These are phyloP conservation scores for Electrophaes corylata DNA, from an alignment of 2,888 invertebrate species.

Conservation along the genomic window DNA sequence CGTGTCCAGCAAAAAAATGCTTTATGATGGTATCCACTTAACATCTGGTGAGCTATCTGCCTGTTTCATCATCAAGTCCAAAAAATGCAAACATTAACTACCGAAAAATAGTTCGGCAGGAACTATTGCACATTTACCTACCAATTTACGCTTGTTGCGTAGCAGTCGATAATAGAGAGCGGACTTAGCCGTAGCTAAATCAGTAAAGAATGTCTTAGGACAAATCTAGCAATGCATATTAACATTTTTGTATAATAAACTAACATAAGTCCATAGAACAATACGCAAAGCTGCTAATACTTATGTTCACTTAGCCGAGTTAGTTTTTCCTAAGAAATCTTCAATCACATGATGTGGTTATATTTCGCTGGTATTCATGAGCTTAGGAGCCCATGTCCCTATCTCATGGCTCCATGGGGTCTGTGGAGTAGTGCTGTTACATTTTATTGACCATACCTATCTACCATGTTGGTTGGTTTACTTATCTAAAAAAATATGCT, in stretches of 20 bases:
- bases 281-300: slow-evolving; percentile 8
- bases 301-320: slow-evolving; percentile 9
- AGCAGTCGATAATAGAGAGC: no score
- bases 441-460: slow-evolving; percentile 67
- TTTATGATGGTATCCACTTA: no score
- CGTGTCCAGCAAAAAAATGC: no score
- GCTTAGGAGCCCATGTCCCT: slow-evolving; percentile 8
- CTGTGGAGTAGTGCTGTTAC: slow-evolving; percentile 47
- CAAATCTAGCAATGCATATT: no score
- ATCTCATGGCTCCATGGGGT: slow-evolving; percentile 14
- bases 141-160: no score
- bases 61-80: no score
- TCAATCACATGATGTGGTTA: slow-evolving; percentile 15
- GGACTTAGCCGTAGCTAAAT: no score
- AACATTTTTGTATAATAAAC: slow-evolving; percentile 1
- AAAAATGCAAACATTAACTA: no score
- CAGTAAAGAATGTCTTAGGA: no score
- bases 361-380: slow-evolving; percentile 21
- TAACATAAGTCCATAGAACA: not conserved
- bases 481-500: slow-evolving; percentile 68
- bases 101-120: no score
- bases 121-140: no score
- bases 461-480: slow-evolving; percentile 53
- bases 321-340: slow-evolving; percentile 14
- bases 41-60: no score